Evolutionary conservation across 2,113 vertebrate genomes (phyloP).

Genomic region (Notiomystis cincta): DNA sequence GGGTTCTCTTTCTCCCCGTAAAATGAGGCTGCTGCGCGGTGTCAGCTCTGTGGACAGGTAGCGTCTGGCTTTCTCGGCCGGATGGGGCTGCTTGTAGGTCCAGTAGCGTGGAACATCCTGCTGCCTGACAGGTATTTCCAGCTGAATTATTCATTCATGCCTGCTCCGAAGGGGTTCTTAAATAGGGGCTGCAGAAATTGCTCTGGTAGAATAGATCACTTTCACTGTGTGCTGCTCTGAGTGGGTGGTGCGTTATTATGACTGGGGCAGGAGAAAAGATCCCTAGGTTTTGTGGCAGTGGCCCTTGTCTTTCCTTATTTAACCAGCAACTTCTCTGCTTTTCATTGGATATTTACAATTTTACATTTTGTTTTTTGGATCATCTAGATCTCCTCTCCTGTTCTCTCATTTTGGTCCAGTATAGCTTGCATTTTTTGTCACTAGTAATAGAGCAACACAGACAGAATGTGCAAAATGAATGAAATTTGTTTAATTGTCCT

Average conservation of each 20-base stretch:
- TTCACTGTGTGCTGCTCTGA: background rate
- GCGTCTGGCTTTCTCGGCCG: background rate
- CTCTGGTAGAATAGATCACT: background rate
- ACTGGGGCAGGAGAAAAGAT: background rate
- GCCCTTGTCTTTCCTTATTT: background rate
- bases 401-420: background rate
- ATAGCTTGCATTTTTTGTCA: background rate
- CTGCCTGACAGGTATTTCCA: constrained; percentile 49
- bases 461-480: background rate
- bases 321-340: background rate
- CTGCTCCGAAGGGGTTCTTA: background rate
- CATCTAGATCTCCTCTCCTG: background rate
- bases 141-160: constrained; percentile 12
- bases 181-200: background rate
- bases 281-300: background rate
- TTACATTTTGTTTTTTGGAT: background rate
- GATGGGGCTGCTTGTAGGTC: background rate
- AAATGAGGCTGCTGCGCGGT: background rate
- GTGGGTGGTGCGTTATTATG: background rate
- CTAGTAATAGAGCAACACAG: background rate
- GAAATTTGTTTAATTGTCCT: background rate
- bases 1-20: background rate
- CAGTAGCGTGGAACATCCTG: background rate
- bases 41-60: background rate
- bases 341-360: background rate